phyloP scores from a whole-genome alignment of 2,888 invertebrate species.

The Parascotia fuliginaria region DNA sequence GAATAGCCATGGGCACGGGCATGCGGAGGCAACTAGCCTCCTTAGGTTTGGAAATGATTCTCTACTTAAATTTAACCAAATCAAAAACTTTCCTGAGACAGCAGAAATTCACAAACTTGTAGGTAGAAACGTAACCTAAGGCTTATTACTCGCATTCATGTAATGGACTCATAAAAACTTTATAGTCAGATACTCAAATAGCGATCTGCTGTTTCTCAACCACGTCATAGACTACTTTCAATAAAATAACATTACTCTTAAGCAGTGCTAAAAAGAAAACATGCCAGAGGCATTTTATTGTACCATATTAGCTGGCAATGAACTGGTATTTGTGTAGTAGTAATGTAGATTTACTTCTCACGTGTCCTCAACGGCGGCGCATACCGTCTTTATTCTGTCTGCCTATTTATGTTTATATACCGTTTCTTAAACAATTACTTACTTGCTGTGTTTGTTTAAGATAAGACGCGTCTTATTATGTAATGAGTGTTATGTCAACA shows the following conservation, averaged over 20 bases:
- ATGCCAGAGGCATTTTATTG: background rate
- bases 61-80: too few species aligned
- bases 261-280: background rate
- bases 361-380: constrained; percentile 26
- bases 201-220: constrained; percentile 4
- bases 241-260: constrained; percentile 11
- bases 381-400: constrained; percentile 17
- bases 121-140: constrained; percentile 11
- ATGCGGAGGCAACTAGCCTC: too few species aligned
- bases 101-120: too few species aligned
- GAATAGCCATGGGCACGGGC: too few species aligned
- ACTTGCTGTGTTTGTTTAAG: constrained; percentile 14
- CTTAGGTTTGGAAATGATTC: too few species aligned
- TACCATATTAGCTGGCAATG: constrained; percentile 14
- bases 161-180: constrained; percentile 30
- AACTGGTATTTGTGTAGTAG: constrained; percentile 8
- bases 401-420: constrained; percentile 16
- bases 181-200: constrained; percentile 16
- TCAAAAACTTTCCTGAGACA: too few species aligned
- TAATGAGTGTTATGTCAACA: too few species aligned
- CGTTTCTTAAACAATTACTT: constrained; percentile 16
- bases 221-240: constrained; percentile 16
- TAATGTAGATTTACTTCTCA: constrained; percentile 18
- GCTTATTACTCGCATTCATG: constrained; percentile 24
- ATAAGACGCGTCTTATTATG: constrained; percentile 7